Evolutionary conservation across 1,140 invertebrate genomes (phyloP), one percentile per base, ranked within the genome.

Genomic region (Vollenhovia emeryi): DNA sequence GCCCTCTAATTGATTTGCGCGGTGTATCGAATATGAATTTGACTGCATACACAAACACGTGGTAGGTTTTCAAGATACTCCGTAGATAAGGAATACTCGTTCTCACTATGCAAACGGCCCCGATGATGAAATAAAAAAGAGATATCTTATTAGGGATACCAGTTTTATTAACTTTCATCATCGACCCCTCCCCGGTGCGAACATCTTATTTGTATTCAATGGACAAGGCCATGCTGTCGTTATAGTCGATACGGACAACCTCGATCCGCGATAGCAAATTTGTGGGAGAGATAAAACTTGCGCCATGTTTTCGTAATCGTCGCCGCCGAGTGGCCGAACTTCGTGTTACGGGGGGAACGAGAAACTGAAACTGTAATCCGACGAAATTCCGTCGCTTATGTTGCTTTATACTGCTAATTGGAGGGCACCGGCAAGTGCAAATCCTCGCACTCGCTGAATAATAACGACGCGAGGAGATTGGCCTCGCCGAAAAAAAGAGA

Each of bases 131-230:
- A 85, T 71, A 88, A 86, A 75, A 83, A 50, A 55, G 62, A 36
- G 74, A 87, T 66, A 60, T 66, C 79, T 64, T n/a, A n/a, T n/a
- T n/a, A n/a, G n/a, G n/a, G n/a, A n/a, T n/a, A 75, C 62, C 48
- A 57, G 40, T 89, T 89, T 89, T 89, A 89, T 89, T 87, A 76
- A 89, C 88, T 79, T 27, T 52, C 57, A 85, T 74, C 36, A 33
- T 76, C 74, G 75, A 59, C 66, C 52, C 13, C 21, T 68, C 80
- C 40, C 27, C 3, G 68, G 52, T 75, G 79, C 55, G 69, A 84
- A 87, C 79, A 62, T 87, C 88, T 89, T 90, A 90, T 90, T 90
- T 85, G 89, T 90, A 90, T 90, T 90, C 89, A 90, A 86, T 82
- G 75, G 71, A 75, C 60, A 45, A 78, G 36, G 18, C 27, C 62